phyloP scores from a whole-genome alignment of 1,140 invertebrate species.

The Caenorhabditis brenneri region DNA sequence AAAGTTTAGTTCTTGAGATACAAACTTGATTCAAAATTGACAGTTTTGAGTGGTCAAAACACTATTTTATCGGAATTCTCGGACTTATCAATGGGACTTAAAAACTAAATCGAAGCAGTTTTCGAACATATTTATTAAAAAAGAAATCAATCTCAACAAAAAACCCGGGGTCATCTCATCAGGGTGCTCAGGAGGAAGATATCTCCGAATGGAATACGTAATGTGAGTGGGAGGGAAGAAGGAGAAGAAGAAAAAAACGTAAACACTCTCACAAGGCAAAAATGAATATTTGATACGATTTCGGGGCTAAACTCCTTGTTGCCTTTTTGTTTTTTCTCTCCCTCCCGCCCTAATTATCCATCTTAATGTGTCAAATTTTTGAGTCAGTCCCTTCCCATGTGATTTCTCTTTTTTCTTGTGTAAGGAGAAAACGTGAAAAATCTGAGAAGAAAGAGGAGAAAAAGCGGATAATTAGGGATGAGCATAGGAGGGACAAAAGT shows the following conservation, averaged over 20 bases:
- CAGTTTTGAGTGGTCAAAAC: too few species aligned
- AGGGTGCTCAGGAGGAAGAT: not conserved
- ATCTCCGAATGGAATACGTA: constrained; percentile 10
- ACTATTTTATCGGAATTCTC: too few species aligned
- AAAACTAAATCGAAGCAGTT: too few species aligned
- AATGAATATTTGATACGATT: constrained; percentile 37
- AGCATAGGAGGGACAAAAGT: not conserved
- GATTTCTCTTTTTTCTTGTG: not conserved
- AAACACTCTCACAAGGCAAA: not conserved
- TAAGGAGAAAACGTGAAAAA: not conserved
- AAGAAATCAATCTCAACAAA: not conserved
- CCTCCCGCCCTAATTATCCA: not conserved
- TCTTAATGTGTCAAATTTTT: not conserved
- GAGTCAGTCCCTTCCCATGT: not conserved
- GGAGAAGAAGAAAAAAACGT: too few species aligned
- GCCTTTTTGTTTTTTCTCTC: not conserved
- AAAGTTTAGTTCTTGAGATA: too few species aligned
- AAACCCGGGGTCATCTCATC: not conserved
- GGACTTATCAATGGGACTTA: too few species aligned
- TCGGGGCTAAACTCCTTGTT: not conserved
- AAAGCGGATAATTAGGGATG: too few species aligned
- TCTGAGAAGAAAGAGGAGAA: not conserved
- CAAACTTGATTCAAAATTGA: too few species aligned
- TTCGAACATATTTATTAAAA: too few species aligned
- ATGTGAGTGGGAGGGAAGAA: constrained; percentile 24